Base-by-base conservation (phyloP, 2,888 invertebrate species). In the Rotaria sp. region DNA sequence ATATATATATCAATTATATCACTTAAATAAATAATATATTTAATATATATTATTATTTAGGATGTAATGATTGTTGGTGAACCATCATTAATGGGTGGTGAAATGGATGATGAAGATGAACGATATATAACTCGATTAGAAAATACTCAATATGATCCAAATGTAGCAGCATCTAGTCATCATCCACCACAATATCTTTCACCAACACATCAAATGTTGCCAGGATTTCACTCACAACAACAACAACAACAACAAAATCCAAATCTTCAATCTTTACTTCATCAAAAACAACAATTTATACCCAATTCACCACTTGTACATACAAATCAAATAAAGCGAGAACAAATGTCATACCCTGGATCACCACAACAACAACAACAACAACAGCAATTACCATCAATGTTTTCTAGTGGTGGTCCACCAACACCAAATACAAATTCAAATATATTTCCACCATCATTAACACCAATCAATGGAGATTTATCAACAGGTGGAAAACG, bases 31-130 rank as follows among this genome's bases (percentile, higher is more conserved):
- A 52, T 24, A 24, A 24, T 3, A 52, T 52, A n/a, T 24, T 21
- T 24, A 24, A 4, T 11, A 24, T 50, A 18, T 50, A 13, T 85
- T 84, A 86, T 80, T 84, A 87, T 88, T 21, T 89, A 98, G 95
- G 98, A 99, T 92, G 98, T 99, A 90, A 98, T 99, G 98, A 97
- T 99, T 87, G 99, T 99, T 85, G 98, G 98, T 89, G 99, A 99
- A 92, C 99, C 99, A 86, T 97, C 98, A 3, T 93, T 99, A 88
- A 99, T 99, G 99, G 99, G 99, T 88, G 98, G 98, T 87, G 99
- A 99, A 92, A 99, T 98, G 92, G 98, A 99, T 84, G 99, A 99
- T 91, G 98, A 99, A 91, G 98, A 99, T 91, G 98, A 99, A 92
- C 94, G 99, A 88, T 93, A 98, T 88, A 99, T 99, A 91, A 97